A percentile compares a stretch with the other conserved stretches of the same genome.
These are phyloP conservation scores for Oncopeltus fasciatus DNA, from an alignment of 1,140 invertebrate species.

Conservation along the genomic window DNA sequence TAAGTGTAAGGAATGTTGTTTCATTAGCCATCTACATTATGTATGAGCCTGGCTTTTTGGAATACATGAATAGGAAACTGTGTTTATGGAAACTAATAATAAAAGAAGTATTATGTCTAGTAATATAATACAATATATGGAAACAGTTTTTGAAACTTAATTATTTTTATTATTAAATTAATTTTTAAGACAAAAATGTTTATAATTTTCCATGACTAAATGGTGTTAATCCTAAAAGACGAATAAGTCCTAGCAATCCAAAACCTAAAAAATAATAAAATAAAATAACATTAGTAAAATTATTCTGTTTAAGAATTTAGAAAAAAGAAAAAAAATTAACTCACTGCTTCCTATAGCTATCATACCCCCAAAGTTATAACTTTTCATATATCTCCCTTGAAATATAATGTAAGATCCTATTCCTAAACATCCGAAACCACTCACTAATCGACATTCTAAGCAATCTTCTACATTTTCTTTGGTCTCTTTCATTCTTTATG, in stretches of 20 bases:
- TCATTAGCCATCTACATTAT: too few relatives aligned
- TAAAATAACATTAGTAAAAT: neutral
- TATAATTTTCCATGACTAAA: neutral
- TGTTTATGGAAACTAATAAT: neutral
- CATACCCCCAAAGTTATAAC: neutral
- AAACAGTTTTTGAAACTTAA: neutral
- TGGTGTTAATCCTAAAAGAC: neutral
- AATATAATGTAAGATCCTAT: neutral
- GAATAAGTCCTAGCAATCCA: neutral
- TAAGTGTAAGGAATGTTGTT: too few relatives aligned
- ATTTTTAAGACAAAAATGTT: neutral
- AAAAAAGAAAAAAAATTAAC: neutral
- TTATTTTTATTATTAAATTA: neutral
- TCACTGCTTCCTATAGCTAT: neutral
- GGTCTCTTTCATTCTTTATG: too few relatives aligned
- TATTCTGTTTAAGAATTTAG: neutral
- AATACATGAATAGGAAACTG: neutral
- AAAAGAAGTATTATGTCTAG: neutral
- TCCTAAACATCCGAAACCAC: neutral
- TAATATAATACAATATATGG: neutral
- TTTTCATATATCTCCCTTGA: neutral
- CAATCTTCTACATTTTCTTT: neutral
- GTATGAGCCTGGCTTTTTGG: too few relatives aligned
- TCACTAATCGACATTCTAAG: neutral
- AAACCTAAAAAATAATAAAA: neutral